phyloP scores from a whole-genome alignment of 2,113 vertebrate genomes.

The Crypturellus undulatus region DNA sequence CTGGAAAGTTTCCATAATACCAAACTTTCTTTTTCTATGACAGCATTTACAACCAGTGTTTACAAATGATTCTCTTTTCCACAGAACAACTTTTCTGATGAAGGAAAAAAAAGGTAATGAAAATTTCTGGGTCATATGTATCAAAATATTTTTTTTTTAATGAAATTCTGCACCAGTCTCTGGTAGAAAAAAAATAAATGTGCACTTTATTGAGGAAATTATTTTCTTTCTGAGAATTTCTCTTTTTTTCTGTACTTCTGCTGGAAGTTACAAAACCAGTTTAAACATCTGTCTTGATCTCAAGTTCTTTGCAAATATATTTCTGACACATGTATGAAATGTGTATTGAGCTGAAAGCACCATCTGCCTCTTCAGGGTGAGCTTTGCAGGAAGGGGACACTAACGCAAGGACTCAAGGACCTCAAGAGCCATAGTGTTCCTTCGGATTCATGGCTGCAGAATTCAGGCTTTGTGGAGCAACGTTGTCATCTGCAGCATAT shows the following conservation, averaged over 20 bases:
- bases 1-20: background rate
- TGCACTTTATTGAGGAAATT: background rate
- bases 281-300: background rate
- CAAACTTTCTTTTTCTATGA: background rate
- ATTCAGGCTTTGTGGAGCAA: background rate
- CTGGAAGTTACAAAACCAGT: background rate
- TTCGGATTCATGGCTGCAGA: background rate
- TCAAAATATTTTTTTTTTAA: background rate
- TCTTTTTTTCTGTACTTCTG: background rate
- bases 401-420: background rate
- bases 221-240: background rate
- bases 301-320: background rate
- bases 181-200: background rate
- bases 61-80: background rate
- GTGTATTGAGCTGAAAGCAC: background rate
- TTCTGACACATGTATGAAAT: background rate
- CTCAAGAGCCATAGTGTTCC: background rate
- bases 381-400: background rate
- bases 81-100: background rate
- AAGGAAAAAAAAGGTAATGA: background rate
- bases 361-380: background rate
- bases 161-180: background rate
- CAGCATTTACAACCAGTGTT: background rate
- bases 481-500: background rate
- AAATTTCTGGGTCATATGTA: background rate